Base-by-base conservation (phyloP, 2,797 vertebrate genomes). In the Tragopan temminckii region DNA sequence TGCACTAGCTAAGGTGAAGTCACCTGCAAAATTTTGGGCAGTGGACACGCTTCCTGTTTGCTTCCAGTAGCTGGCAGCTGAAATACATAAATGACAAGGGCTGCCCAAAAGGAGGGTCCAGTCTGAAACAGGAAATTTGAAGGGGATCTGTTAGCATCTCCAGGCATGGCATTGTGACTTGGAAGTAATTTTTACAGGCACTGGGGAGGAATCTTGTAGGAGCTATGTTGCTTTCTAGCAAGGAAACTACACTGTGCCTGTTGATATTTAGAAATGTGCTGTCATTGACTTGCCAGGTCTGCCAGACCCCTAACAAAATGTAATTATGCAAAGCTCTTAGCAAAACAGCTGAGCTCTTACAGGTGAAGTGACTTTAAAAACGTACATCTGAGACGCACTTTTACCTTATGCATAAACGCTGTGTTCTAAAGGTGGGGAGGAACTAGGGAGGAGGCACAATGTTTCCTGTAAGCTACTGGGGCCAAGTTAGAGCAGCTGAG, bases 31-130 rank as follows among this genome's bases (percentile, higher is more conserved):
- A 43, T 90, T 87, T 80, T 48, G 81, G 85, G 80, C 10, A 48
- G 63, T 91, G 74, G 89, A 55, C 1, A 3, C 1, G 31, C 89
- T 85, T 89, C 68, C 82, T 52, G 76, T 75, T 78, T 91, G 59
- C 82, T 67, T 89, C 57, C 55, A 61, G 2, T 89, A 85, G 82
- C 90, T 96, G 92, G 59, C 59, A 67, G 55, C 5, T 13, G 5
- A 83, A 58, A 58, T 29, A 20, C 62, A 40, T 2, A 52, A 84
- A 61, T 81, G 87, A 79, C 4, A 25, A 81, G 52, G 85, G 90
- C 81, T 88, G 93, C 86, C 85, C 83, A 71, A 87, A 93, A 95
- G 90, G 72, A 85, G n/a, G 71, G 63, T 80, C 66, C 21, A 5
- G 38, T 85, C 85, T 57, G 87, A 72, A 81, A 46, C 0, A 0